Evolutionary conservation across 2,113 vertebrate species (phyloP).

Genomic region (Spizaetus ornatus): DNA sequence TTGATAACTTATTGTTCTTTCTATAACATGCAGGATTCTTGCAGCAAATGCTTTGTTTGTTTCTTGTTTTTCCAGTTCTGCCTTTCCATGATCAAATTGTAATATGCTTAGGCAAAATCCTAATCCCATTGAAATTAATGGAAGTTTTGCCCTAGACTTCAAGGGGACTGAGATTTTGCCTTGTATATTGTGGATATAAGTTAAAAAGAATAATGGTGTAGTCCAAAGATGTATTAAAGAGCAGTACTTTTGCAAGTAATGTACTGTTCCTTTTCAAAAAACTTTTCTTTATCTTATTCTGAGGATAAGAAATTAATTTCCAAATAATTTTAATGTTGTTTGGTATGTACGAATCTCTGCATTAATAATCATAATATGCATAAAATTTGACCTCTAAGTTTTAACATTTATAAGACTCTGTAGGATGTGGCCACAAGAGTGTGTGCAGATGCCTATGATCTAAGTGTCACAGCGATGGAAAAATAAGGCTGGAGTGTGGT

Average conservation of each 20-base stretch:
- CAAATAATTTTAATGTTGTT: neutral
- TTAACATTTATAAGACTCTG: no score
- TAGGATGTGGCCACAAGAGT: neutral
- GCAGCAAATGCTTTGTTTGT: neutral
- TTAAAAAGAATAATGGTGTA: neutral
- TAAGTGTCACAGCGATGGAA: neutral
- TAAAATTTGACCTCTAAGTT: neutral
- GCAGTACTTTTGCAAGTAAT: neutral
- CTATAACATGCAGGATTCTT: neutral
- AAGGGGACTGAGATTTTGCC: neutral
- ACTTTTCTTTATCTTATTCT: neutral
- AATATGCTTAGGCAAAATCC: neutral
- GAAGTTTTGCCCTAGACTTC: neutral
- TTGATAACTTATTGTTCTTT: conserved; percentile 20
- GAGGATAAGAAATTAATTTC: neutral
- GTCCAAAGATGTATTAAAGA: neutral
- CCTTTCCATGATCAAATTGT: neutral
- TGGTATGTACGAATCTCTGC: neutral
- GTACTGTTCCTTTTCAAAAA: neutral
- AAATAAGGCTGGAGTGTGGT: neutral
- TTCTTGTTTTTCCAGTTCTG: neutral
- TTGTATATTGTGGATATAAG: neutral
- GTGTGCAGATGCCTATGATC: neutral
- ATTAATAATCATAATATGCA: neutral
- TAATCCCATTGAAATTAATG: neutral